Conservation (phyloP, 2,888 invertebrate genomes). For the Cephus runcator region DNA sequence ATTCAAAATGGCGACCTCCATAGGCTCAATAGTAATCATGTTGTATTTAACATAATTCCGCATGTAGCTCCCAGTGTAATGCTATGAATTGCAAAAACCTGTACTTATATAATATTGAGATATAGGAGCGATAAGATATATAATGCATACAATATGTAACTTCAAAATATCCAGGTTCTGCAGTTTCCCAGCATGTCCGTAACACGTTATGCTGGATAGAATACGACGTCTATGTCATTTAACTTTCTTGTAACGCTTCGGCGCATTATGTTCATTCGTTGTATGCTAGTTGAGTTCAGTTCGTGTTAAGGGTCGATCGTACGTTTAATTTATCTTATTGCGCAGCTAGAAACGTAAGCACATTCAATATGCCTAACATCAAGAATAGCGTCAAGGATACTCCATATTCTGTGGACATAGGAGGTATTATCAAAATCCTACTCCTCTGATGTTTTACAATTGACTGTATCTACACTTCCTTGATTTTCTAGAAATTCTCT, state of each 20-base stretch:
- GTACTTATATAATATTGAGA: neutral
- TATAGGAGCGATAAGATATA: too few species aligned
- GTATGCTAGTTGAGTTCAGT: conserved; percentile 25
- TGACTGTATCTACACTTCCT: neutral
- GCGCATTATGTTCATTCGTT: conserved; percentile 17
- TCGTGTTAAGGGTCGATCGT: conserved; percentile 15
- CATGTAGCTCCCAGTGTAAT: neutral
- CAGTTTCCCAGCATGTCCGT: neutral
- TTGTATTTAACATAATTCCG: neutral
- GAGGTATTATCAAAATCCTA: conserved; percentile 10
- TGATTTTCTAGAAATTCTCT: neutral
- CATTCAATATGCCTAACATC: conserved; percentile 27
- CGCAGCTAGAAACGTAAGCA: neutral
- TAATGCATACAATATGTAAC: neutral
- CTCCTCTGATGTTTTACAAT: neutral
- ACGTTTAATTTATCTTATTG: neutral
- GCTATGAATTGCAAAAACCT: neutral
- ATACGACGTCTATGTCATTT: neutral
- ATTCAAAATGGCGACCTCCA: neutral
- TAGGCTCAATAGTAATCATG: neutral
- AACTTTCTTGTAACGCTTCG: conserved; percentile 4
- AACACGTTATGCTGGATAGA: neutral
- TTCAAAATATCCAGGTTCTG: neutral
- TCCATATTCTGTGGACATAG: conserved; percentile 31
- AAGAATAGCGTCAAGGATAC: conserved; percentile 10